Evolutionary conservation across 2,888 invertebrate species (phyloP), one percentile per base, ranked within the genome.

Genomic region (Tachina grossa): DNA sequence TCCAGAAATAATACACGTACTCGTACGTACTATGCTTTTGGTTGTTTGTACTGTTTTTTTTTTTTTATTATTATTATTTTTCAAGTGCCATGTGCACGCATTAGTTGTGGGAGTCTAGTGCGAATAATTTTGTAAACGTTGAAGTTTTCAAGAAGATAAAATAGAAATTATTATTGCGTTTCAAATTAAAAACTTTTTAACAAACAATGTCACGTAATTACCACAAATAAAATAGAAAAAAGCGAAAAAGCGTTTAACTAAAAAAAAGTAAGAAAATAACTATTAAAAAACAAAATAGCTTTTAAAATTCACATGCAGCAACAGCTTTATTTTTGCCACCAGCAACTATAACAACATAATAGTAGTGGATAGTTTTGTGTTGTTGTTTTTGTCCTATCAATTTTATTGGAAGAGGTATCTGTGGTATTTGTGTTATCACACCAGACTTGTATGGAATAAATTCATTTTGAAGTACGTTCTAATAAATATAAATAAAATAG

Each of bases 121-220:
- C 53, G 45, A 75, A 82, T 51, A 31, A 75, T 55, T 63, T 63
- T 39, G 53, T 66, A 55, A 10, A 43, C n/a, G 22, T 66, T 59
- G 31, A n/a, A 59, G 55, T 75, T 85, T 71, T 65, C 68, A 84
- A 69, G 74, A 74, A 65, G 51, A 75, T 78, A 82, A 82, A 85
- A 85, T 75, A 76, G 59, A 72, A 85, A 76, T 72, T 78, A 71
- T 79, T 75, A 61, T 53, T 75, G 51, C 66, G 59, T 79, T 65
- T 82, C 55, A 71, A 79, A 82, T 75, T 59, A 79, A 81, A 31
- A 85, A 71, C 75, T 82, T 68, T 78, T 83, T 84, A 78, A 45
- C 49, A 74, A 87, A 84, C 82, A 77, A 57, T 84, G 84, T 87
- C 87, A 87, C 87, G 87, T 86, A 87, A 83, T 84, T 84, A 69